phyloP scores from a whole-genome alignment of 2,797 vertebrate species.

The Enteromius thamalakanensis region DNA sequence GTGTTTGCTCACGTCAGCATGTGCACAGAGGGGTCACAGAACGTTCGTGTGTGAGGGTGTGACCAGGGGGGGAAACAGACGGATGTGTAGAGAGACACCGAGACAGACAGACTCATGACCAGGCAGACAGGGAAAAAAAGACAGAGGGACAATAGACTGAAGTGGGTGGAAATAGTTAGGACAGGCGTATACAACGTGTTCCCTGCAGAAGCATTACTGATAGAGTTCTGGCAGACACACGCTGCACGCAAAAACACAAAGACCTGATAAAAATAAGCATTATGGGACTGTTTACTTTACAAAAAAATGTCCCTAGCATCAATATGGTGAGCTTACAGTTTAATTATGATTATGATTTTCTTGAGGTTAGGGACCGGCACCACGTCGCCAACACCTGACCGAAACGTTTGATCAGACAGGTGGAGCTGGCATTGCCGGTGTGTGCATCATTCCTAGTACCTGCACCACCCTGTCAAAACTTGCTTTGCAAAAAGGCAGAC shows the following conservation, averaged over 20 bases:
- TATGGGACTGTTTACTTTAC: not conserved
- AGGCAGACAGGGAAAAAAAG: constrained; percentile 28
- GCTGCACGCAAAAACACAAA: not conserved
- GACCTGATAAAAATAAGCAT: not conserved
- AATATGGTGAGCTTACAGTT: not conserved
- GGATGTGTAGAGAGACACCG: constrained; percentile 5
- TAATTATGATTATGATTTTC: not conserved
- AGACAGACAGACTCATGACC: constrained; percentile 29
- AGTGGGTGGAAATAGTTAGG: constrained; percentile 30
- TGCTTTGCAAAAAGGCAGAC: constrained; percentile 5
- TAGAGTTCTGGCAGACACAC: not conserved
- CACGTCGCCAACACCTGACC: constrained; percentile 5
- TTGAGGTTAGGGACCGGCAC: constrained; percentile 6
- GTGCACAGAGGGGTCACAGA: constrained; percentile 11
- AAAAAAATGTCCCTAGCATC: not conserved
- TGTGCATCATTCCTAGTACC: constrained; percentile 39
- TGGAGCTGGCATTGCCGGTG: constrained; percentile 41
- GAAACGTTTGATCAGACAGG: constrained; percentile 44
- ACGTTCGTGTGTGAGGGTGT: constrained; percentile 3
- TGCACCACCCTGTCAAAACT: constrained; percentile 40
- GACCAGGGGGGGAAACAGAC: not conserved
- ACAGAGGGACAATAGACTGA: constrained; percentile 28
- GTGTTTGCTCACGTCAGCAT: constrained; percentile 33
- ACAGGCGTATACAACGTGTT: constrained; percentile 11
- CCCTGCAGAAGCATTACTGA: constrained; percentile 15